Evolutionary conservation across 2,888 invertebrate species (phyloP).

Genomic region (Drosophila neotestacea): DNA sequence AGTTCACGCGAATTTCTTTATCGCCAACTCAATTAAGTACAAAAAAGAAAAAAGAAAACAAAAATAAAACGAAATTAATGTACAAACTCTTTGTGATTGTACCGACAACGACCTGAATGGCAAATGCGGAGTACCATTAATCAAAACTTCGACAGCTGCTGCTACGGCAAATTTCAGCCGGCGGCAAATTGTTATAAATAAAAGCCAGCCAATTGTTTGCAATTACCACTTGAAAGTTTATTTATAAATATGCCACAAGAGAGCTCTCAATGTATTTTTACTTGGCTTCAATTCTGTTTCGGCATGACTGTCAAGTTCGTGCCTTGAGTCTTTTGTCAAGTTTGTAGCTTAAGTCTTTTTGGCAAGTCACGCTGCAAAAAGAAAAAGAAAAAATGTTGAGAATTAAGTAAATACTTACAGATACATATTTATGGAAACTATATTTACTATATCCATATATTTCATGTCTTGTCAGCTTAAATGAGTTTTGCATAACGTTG

Average conservation of each 20-base stretch:
- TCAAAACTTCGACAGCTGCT: constrained; percentile 58
- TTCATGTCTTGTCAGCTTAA: constrained; percentile 3
- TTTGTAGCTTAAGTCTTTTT: constrained; percentile 27
- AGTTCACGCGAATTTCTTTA: constrained; percentile 61
- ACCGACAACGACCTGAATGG: constrained; percentile 48
- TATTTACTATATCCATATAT: background rate
- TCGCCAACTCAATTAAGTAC: constrained; percentile 43
- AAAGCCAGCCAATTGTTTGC: constrained; percentile 54
- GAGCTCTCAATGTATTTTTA: constrained; percentile 29
- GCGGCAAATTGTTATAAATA: constrained; percentile 67
- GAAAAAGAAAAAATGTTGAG: constrained; percentile 24
- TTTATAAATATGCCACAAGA: constrained; percentile 55
- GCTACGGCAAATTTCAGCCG: constrained; percentile 41
- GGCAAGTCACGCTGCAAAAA: constrained; percentile 28
- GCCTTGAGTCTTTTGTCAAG: constrained; percentile 57
- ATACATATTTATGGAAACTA: constrained; percentile 34
- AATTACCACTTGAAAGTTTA: constrained; percentile 40
- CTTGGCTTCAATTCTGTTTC: constrained; percentile 34
- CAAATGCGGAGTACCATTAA: constrained; percentile 64
- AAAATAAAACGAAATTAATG: constrained; percentile 26
- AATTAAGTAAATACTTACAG: constrained; percentile 31
- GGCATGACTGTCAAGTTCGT: constrained; percentile 69
- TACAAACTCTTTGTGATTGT: constrained; percentile 39
- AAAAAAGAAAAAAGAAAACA: constrained; percentile 26
- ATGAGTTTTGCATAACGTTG: constrained; percentile 39